Evolutionary conservation across 2,888 invertebrate species (phyloP).

Genomic region (Priocnemis perturbator): DNA sequence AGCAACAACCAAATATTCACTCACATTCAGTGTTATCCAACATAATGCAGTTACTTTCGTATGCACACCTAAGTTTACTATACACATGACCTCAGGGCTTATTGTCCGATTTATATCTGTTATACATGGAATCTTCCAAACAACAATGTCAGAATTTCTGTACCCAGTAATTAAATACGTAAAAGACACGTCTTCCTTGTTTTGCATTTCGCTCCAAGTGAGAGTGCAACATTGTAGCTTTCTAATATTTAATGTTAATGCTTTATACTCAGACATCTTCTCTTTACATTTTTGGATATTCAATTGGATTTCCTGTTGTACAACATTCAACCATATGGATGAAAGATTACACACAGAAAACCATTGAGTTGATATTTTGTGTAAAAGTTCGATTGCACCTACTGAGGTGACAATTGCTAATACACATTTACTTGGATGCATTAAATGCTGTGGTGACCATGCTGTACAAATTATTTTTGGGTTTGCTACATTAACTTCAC

Average conservation of each 20-base stretch:
- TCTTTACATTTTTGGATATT: conserved; percentile 11
- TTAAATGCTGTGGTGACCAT: conserved; percentile 68
- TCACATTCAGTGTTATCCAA: conserved; percentile 57
- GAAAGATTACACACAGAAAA: conserved; percentile 61
- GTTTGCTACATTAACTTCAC: conserved; percentile 44
- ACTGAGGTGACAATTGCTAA: conserved; percentile 63
- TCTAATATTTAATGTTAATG: conserved; percentile 42
- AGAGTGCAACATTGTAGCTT: conserved; percentile 61
- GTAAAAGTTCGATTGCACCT: conserved; percentile 63
- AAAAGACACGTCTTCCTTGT: conserved; percentile 37
- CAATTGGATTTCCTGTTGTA: conserved; percentile 44
- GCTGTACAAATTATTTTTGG: conserved; percentile 57
- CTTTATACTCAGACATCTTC: conserved; percentile 15
- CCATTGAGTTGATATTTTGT: conserved; percentile 63
- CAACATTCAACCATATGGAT: conserved; percentile 42
- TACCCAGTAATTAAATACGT: conserved; percentile 65
- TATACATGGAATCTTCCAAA: conserved; percentile 62
- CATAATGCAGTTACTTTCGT: conserved; percentile 56
- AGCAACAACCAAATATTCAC: conserved; percentile 56
- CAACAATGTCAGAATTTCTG: conserved; percentile 61
- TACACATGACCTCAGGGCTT: conserved; percentile 44
- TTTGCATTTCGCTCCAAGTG: conserved; percentile 64
- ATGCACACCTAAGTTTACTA: conserved; percentile 37
- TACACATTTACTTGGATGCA: conserved; percentile 61
- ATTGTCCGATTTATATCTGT: conserved; percentile 27